phyloP scores from a whole-genome alignment of 2,797 vertebrate genomes.

The Eulemur albifrons region DNA sequence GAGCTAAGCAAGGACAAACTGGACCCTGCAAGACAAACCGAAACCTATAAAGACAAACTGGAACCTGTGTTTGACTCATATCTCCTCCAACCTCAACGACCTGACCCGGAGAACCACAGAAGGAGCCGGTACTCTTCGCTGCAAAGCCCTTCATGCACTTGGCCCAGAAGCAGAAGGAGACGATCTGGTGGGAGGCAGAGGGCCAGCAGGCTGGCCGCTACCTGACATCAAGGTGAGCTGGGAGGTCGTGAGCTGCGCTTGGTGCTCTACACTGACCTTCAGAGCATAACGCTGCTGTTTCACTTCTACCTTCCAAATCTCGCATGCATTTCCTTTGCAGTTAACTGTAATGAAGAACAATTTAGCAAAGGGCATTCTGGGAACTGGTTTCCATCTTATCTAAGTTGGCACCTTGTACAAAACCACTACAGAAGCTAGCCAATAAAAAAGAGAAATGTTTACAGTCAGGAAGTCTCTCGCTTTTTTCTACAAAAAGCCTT shows the following conservation, averaged over 20 bases:
- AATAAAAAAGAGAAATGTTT: neutral
- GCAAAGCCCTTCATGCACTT: neutral
- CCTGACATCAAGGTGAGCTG: neutral
- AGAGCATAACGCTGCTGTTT: neutral
- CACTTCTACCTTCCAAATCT: neutral
- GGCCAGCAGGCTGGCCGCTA: neutral
- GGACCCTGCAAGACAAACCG: neutral
- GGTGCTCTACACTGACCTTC: neutral
- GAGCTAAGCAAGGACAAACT: neutral
- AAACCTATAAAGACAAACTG: neutral
- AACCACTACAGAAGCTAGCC: neutral
- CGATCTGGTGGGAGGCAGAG: neutral
- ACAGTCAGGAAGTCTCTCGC: neutral
- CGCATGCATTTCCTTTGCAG: neutral
- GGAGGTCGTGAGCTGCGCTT: neutral
- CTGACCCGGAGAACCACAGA: neutral
- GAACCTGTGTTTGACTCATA: neutral
- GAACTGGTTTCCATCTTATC: neutral
- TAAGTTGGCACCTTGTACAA: neutral
- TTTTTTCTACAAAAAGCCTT: neutral
- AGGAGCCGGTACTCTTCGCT: neutral
- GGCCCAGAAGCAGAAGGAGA: neutral
- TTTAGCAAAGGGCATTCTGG: neutral
- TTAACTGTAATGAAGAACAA: neutral
- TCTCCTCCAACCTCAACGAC: neutral